These are phyloP conservation scores for Arion vulgaris DNA, from an alignment of 1,140 invertebrate genomes.

Conservation along the genomic window DNA sequence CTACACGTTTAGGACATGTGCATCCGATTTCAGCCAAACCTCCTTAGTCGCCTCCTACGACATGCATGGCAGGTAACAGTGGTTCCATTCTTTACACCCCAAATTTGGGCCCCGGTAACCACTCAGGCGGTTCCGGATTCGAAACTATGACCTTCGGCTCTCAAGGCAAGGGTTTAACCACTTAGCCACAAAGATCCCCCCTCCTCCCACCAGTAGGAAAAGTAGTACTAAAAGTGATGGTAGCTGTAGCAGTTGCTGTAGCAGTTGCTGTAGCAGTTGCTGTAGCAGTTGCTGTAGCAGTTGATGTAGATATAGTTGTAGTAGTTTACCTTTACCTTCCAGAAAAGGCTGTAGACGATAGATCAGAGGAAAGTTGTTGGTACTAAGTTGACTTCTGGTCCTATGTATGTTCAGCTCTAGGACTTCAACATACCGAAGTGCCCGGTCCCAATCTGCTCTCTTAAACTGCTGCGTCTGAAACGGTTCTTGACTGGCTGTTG, in stretches of 20 bases:
- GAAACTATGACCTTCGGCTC: no score
- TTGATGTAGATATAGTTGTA: background rate
- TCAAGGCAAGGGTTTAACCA: no score
- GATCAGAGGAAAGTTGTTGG: conserved; percentile 45
- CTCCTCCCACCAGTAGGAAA: no score
- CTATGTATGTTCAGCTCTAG: conserved; percentile 43
- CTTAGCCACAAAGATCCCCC: no score
- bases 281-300: background rate
- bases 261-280: background rate
- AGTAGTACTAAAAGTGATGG: background rate
- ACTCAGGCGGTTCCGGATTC: no score
- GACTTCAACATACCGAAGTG: conserved; percentile 35
- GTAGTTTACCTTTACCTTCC: background rate
- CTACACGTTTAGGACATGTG: no score
- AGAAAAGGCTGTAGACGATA: conserved; percentile 52
- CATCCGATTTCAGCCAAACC: no score
- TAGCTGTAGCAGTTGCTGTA: background rate
- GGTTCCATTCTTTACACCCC: no score
- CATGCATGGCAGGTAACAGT: no score
- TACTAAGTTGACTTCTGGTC: conserved; percentile 31
- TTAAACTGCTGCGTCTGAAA: conserved; percentile 44
- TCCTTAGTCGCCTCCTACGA: no score
- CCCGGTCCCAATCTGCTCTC: conserved; percentile 23
- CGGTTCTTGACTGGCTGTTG: conserved; percentile 46
- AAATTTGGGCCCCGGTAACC: no score